Percentiles rank a stretch among this genome's conserved stretches.
Conservation (phyloP, 35 echinoderm and acorn worm genomes). For the Stichopus chloronotus region DNA sequence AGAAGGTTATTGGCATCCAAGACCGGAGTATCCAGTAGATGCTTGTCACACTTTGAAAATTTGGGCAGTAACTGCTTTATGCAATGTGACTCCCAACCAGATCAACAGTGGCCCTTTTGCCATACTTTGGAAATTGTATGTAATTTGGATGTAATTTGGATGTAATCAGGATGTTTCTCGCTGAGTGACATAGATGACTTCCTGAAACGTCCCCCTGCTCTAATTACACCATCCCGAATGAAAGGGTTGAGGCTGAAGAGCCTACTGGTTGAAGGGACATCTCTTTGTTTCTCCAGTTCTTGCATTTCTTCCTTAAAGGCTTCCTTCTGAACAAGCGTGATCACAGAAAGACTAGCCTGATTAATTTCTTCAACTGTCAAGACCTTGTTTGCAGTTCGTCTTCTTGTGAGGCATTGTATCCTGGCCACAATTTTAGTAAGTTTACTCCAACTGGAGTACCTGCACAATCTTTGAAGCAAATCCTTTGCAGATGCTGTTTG, state of each 20-base stretch:
- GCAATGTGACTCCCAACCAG: too few species aligned
- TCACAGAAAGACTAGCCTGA: constrained; percentile 1
- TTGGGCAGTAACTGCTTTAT: too few species aligned
- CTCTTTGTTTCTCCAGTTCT: not conserved
- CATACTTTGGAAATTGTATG: too few species aligned
- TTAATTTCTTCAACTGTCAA: constrained; percentile 40
- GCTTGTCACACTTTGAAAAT: too few species aligned
- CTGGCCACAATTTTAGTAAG: constrained; percentile 36
- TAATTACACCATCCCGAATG: constrained; percentile 35
- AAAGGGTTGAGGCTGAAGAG: constrained; percentile 35
- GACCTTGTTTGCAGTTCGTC: not conserved
- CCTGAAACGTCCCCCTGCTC: constrained; percentile 21
- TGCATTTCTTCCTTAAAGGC: constrained; percentile 49
- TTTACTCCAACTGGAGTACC: not conserved
- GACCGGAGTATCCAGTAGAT: too few species aligned
- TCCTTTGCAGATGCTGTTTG: not conserved
- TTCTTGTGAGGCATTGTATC: not conserved
- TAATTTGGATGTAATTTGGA: too few species aligned
- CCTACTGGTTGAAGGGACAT: not conserved
- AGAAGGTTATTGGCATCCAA: too few species aligned
- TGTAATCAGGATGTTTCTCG: constrained; percentile 61
- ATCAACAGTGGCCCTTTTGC: too few species aligned
- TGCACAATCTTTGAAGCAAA: not conserved
- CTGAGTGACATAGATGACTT: not conserved
- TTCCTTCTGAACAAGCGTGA: constrained; percentile 9